A percentile compares a stretch with the other conserved stretches of the same genome.
Evolutionary conservation across 1,140 invertebrate genomes (phyloP).

Genomic region (Drosophila sulfurigaster): DNA sequence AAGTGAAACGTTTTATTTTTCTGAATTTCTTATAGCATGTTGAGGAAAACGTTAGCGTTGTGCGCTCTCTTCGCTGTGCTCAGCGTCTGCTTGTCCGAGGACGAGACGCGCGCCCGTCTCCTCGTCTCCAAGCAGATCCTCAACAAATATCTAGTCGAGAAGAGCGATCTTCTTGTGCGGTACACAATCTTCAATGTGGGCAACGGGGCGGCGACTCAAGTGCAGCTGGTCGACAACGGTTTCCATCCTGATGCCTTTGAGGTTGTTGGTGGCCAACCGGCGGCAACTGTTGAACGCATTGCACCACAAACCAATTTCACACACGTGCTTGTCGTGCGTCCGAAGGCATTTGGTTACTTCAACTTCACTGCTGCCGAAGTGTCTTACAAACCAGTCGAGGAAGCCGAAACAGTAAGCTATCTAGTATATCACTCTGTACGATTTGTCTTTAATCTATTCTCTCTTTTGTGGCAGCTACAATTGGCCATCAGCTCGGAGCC

Average conservation of each 20-base stretch:
- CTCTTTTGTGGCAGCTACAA: conserved; percentile 87
- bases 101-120: conserved; percentile 90
- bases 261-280: conserved; percentile 93
- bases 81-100: conserved; percentile 81
- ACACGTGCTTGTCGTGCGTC: conserved; percentile 96
- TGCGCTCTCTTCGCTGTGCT: conserved; percentile 72
- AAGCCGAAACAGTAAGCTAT: conserved; percentile 88
- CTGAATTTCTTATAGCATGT: conserved; percentile 67
- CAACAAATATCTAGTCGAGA: conserved; percentile 99
- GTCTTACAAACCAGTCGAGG: conserved; percentile 93
- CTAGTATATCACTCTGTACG: not conserved
- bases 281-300: conserved; percentile 94
- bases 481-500: conserved; percentile 97
- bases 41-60: conserved; percentile 59
- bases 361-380: conserved; percentile 98
- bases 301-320: conserved; percentile 96
- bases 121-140: conserved; percentile 95
- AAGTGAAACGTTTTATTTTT: conserved; percentile 55
- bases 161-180: conserved; percentile 98
- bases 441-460: not conserved
- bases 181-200: conserved; percentile 95
- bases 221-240: conserved; percentile 94
- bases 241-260: conserved; percentile 96
- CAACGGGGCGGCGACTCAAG: conserved; percentile 93
- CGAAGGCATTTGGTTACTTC: conserved; percentile 96